Evolutionary conservation across 2,113 vertebrate genomes (phyloP), one percentile per base, ranked within the genome.

Genomic region (Eclectus roratus): DNA sequence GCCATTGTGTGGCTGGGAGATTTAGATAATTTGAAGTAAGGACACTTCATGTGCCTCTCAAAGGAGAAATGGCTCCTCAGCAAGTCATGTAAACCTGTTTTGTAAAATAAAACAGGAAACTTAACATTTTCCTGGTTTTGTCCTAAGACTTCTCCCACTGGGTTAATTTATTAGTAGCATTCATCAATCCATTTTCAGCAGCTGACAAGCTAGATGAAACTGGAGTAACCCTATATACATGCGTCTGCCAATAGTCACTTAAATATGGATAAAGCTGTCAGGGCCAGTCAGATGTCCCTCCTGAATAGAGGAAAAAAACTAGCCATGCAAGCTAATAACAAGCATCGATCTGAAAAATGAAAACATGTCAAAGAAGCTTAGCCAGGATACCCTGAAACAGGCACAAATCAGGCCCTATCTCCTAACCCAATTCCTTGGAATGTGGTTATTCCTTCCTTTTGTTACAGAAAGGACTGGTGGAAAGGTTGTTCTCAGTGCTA

Each of bases 341-440:
- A 56, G 81, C 85, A 66, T 61, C 87, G 95, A 88, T 96, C 82
- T 92, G 89, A 91, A 93, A 94, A 95, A 93, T 85, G 61, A 85
- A 58, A 39, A n/a, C 44, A 39, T 89, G 71, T 89, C 93, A 76
- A 73, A 91, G 61, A 76, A 56, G 33, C 53, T 95, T 74, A 72
- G 60, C 23, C 64, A 83, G 37, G 56, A 70, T 49, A 53, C 17
- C 44, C 68, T 56, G n/a, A 21, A 71, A 43, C 2, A 44, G 80
- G 35, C 58, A 69, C 68, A 81, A 73, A 77, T 60, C 63, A 15
- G 88, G 37, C 41, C 28, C 39, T 52, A 4, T 1, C 2, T 85
- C 63, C 77, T 88, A 73, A 85, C 89, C 44, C 1, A 14, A 3
- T 39, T 79, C 56, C n/a, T 66, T 69, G 49, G 29, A 82, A 56